Evolutionary conservation across 2,888 invertebrate species (phyloP).

Genomic region (Acheta domesticus): DNA sequence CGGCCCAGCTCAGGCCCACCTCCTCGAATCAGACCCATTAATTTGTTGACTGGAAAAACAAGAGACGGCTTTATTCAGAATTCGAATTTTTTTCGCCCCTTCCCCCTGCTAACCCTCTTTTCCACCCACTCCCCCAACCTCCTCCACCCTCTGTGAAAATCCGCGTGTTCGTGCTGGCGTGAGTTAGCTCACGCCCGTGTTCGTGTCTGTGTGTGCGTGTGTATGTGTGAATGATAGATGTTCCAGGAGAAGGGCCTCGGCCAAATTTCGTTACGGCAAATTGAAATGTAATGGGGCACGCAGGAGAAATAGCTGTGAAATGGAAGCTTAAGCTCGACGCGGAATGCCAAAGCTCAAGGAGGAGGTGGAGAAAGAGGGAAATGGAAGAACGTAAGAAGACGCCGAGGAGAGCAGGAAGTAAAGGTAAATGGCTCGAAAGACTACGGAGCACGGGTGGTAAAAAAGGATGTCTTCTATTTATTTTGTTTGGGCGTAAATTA

Average conservation of each 20-base stretch:
- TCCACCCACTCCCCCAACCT: not conserved
- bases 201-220: not conserved
- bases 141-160: not conserved
- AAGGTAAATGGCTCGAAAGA: not conserved
- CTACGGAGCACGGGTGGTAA: too few relatives aligned
- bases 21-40: not conserved
- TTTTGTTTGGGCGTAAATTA: not conserved
- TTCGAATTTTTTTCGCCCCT: not conserved
- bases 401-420: not conserved
- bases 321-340: not conserved
- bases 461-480: not conserved
- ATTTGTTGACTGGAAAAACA: not conserved
- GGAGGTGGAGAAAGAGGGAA: not conserved
- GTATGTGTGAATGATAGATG: not conserved
- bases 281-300: slow-evolving; percentile 6
- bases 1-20: not conserved
- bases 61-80: slow-evolving; percentile 7
- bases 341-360: not conserved
- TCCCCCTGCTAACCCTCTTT: not conserved
- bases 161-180: not conserved
- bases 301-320: slow-evolving; percentile 12
- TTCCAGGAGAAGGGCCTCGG: slow-evolving; percentile 6
- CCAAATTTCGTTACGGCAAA: slow-evolving; percentile 3
- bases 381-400: not conserved
- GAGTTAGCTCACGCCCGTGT: not conserved